Conservation (phyloP, 2,888 invertebrate genomes). For the Augochlorella aurata region DNA sequence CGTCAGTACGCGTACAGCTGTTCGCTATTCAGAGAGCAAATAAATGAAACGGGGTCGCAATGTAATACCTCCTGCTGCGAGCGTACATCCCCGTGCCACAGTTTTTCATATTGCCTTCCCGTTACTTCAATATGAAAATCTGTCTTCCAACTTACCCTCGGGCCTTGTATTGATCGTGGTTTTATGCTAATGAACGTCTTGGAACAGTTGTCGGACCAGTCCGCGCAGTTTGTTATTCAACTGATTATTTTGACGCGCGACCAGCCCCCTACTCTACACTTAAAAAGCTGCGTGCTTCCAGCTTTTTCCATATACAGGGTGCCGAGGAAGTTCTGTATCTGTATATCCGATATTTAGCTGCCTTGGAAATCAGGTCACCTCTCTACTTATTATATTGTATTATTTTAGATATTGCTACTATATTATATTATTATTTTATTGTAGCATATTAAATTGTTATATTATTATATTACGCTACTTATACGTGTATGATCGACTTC, state of each 20-base stretch:
- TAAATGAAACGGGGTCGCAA: constrained; percentile 67
- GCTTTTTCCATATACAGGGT: background rate
- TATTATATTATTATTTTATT: too few relatives aligned
- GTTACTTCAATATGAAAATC: constrained; percentile 55
- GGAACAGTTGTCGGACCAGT: constrained; percentile 20
- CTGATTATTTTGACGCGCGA: constrained; percentile 2
- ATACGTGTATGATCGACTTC: too few relatives aligned
- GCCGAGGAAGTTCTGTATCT: too few relatives aligned
- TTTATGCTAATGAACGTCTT: constrained; percentile 51
- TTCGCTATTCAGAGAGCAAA: constrained; percentile 64
- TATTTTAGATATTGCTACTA: too few relatives aligned
- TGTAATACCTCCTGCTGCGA: constrained; percentile 60
- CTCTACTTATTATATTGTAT: too few relatives aligned
- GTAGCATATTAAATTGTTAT: too few relatives aligned
- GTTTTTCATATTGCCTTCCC: constrained; percentile 62
- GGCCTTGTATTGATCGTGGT: constrained; percentile 30
- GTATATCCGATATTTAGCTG: too few relatives aligned
- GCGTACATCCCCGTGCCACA: constrained; percentile 37
- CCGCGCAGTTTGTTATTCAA: constrained; percentile 20
- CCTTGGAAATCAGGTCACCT: too few relatives aligned
- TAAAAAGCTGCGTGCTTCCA: background rate
- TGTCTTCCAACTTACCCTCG: constrained; percentile 33
- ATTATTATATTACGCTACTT: too few relatives aligned
- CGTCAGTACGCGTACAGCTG: constrained; percentile 27
- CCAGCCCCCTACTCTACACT: background rate